Base-by-base conservation (phyloP, 1,140 invertebrate species). In the Sminthurinus signatus region DNA sequence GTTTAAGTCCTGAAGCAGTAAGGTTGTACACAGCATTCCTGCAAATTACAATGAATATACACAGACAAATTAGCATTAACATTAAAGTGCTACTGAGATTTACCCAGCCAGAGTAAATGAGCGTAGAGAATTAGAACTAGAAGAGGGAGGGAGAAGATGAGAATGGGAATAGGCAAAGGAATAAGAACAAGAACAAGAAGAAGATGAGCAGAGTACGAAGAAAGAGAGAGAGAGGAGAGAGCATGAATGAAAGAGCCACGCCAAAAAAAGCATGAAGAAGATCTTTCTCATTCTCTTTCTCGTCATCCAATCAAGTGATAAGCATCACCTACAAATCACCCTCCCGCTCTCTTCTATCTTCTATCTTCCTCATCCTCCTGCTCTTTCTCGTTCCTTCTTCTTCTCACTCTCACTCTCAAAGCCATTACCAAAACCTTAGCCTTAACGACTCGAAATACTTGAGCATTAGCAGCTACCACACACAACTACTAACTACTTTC, bases 21-120 rank as follows among this genome's bases (percentile, higher is more conserved):
- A n/a, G n/a, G n/a, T 71, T 71, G 63, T 71, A 71, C 21, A 71
- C 69, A 61, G 60, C 65, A 48, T 71, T 71, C 65, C 65, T 67
- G 65, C n/a, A 65, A 65, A 25, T n/a, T n/a, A n/a, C n/a, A n/a
- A n/a, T n/a, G n/a, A 29, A 65, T 14, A 65, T 12, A 65, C 39
- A 65, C 36, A 50, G 17, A 25, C 17, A 48, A 5, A 25, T 48
- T 48, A 48, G 44, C 23, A 48, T 25, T 51, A 36, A 28, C 25
- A 46, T 46, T n/a, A n/a, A n/a, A n/a, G n/a, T n/a, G n/a, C n/a
- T n/a, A n/a, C n/a, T n/a, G n/a, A n/a, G n/a, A n/a, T n/a, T n/a
- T 57, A 19, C 21, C 27, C 10, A 43, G 14, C n/a, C n/a, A 39
- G 25, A 46, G 39, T 42, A 46, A 23, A 23, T 2, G 27, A 54